phyloP scores from a whole-genome alignment of 1,140 invertebrate genomes.

The Colletes gigas region DNA sequence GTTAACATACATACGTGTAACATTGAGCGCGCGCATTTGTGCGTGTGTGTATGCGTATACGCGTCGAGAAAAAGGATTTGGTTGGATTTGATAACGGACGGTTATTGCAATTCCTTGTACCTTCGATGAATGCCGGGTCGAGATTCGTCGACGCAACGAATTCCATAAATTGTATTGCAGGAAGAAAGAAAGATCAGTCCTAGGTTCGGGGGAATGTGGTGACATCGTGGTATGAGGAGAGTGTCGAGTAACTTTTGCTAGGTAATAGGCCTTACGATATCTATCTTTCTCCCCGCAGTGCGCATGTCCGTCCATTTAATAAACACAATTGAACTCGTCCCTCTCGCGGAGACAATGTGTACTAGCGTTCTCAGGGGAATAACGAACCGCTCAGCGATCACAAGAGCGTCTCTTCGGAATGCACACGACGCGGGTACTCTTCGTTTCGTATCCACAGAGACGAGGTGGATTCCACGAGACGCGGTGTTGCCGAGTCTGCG shows the following conservation, averaged over 20 bases:
- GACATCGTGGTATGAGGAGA: no score
- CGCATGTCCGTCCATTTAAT: constrained; percentile 3
- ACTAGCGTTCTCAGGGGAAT: not conserved
- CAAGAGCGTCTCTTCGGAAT: constrained; percentile 70
- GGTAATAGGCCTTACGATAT: no score
- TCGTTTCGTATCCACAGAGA: constrained; percentile 46
- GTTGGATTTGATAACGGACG: constrained; percentile 44
- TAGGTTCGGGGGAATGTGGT: no score
- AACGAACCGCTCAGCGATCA: constrained; percentile 38
- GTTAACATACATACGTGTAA: not conserved
- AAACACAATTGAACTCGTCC: constrained; percentile 39
- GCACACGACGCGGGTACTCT: constrained; percentile 50
- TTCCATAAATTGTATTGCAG: no score
- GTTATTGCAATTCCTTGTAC: constrained; percentile 38
- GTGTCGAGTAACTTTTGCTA: no score
- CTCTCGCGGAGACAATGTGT: not conserved
- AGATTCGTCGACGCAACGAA: no score
- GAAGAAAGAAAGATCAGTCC: no score
- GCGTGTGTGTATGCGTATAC: not conserved
- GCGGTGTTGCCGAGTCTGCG: constrained; percentile 46
- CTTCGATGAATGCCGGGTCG: not conserved
- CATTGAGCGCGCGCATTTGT: not conserved
- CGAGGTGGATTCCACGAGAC: constrained; percentile 59
- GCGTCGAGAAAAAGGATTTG: constrained; percentile 16
- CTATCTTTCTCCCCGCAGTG: not conserved